Conservation (phyloP, 1,140 invertebrate species). For the Glomeris maerens region DNA sequence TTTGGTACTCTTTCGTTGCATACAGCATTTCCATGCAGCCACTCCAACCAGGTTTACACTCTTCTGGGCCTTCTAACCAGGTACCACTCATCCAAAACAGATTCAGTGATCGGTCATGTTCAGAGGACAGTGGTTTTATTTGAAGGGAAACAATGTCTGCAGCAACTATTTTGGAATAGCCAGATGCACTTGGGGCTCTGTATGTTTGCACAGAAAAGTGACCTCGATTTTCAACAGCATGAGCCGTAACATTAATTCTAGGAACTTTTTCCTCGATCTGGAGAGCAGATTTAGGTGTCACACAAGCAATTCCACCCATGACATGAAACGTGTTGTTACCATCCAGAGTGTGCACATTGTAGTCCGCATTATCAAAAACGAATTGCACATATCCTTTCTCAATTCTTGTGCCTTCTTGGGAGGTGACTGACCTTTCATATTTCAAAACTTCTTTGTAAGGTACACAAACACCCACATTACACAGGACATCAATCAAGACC, state of each 20-base stretch:
- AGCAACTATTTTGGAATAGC: not conserved
- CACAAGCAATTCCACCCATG: conserved; percentile 13
- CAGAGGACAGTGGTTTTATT: too few species aligned
- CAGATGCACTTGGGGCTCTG: not conserved
- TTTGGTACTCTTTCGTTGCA: too few species aligned
- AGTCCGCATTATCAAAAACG: conserved; percentile 14
- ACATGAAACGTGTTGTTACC: conserved; percentile 14
- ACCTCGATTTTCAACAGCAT: not conserved
- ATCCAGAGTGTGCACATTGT: conserved; percentile 13
- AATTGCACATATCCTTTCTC: conserved; percentile 9
- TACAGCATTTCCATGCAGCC: too few species aligned
- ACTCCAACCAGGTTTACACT: too few species aligned
- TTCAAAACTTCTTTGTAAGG: not conserved
- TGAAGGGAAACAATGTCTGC: too few species aligned
- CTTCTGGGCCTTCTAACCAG: too few species aligned
- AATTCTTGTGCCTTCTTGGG: not conserved
- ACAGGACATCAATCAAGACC: not conserved
- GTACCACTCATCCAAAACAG: too few species aligned
- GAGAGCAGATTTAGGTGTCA: conserved; percentile 6
- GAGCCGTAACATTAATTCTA: not conserved
- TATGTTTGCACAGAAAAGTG: not conserved
- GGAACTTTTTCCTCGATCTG: not conserved
- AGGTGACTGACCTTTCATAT: not conserved
- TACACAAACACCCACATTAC: not conserved
- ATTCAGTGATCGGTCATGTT: too few species aligned